Evolutionary conservation across 2,113 vertebrate genomes (phyloP).

Genomic region (Heterocephalus glaber): DNA sequence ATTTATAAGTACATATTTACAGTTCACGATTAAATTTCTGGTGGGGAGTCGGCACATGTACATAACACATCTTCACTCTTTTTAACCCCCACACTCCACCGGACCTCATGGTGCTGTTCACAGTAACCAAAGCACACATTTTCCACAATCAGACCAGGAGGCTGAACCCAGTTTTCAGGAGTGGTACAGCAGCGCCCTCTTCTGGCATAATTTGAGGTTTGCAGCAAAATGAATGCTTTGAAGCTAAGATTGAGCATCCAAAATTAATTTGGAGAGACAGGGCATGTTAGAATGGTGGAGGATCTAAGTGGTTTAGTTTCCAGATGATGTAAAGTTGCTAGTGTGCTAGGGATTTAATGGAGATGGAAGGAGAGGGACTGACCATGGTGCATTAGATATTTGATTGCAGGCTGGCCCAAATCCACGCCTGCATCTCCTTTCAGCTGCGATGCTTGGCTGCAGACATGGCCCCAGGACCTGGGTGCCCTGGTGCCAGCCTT

Average conservation of each 20-base stretch:
- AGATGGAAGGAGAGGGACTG: no score
- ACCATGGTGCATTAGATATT: accelerated
- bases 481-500: no score
- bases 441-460: neutral
- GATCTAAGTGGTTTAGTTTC: neutral
- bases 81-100: neutral
- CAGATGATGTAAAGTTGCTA: neutral
- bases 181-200: neutral
- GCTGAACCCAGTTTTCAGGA: neutral
- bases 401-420: neutral
- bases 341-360: neutral
- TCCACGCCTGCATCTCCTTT: accelerated
- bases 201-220: neutral
- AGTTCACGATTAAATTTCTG: no score
- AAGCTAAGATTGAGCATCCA: no score
- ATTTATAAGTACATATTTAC: neutral
- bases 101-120: neutral
- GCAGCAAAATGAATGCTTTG: neutral
- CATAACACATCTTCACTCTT: neutral
- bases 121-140: accelerated
- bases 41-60: neutral
- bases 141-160: no score
- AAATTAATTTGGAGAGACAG: neutral
- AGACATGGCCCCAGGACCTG: no score
- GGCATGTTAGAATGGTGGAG: neutral